Conservation (phyloP, 2,797 vertebrate species). For the Strix occidentalis region DNA sequence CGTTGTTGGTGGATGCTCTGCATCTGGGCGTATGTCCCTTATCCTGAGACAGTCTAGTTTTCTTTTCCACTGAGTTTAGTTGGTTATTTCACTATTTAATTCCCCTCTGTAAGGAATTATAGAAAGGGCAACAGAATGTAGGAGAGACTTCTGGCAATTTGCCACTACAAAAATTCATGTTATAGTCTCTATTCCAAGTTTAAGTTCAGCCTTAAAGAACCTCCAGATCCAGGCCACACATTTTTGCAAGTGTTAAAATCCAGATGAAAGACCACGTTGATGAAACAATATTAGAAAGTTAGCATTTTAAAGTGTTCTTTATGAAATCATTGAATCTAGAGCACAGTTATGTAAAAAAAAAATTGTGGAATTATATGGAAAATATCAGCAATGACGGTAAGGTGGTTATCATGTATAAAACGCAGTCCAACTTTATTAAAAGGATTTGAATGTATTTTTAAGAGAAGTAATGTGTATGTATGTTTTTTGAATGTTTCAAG, state of each 20-base stretch:
- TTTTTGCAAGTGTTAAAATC: neutral
- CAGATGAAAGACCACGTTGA: neutral
- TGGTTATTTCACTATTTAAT: neutral
- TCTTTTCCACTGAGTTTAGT: neutral
- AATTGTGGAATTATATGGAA: neutral
- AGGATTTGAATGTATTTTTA: neutral
- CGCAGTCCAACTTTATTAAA: neutral
- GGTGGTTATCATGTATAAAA: neutral
- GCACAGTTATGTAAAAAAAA: neutral
- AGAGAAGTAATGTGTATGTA: neutral
- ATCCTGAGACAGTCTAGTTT: neutral
- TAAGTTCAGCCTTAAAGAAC: neutral
- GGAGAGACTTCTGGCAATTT: neutral
- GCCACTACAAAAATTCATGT: neutral
- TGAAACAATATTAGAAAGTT: neutral
- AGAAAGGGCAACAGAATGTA: neutral
- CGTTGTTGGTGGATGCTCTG: neutral
- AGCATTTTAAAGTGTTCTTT: neutral
- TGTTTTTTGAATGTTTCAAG: neutral
- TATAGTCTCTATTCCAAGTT: neutral
- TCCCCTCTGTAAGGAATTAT: neutral
- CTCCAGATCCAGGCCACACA: neutral
- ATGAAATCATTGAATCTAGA: neutral
- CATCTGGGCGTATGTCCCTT: accelerated
- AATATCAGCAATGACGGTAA: neutral